These are phyloP conservation scores for Chrysolina haemoptera DNA, from an alignment of 2,888 invertebrate genomes.

Conservation along the genomic window DNA sequence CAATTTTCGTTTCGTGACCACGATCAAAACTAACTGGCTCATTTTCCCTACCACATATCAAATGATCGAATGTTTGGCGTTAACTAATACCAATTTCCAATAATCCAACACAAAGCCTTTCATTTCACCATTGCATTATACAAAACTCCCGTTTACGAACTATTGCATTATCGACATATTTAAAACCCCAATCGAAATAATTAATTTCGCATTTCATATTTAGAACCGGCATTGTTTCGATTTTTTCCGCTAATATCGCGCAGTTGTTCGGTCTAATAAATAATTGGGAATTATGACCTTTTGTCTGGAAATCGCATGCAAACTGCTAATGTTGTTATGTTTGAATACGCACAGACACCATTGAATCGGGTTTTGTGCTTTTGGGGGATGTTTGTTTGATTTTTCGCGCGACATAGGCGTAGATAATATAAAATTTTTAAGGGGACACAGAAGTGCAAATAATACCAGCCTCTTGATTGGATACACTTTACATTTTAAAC, in stretches of 20 bases:
- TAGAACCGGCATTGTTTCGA: constrained; percentile 13
- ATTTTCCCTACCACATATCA: not conserved
- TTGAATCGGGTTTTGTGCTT: constrained; percentile 28
- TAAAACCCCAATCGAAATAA: constrained; percentile 23
- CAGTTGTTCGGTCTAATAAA: constrained; percentile 39
- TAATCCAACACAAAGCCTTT: constrained; percentile 7
- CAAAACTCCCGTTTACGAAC: not conserved
- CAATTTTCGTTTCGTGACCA: not conserved
- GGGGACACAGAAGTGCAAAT: too few relatives aligned
- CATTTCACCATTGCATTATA: not conserved
- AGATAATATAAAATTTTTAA: not conserved
- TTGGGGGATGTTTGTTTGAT: constrained; percentile 19
- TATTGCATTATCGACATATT: not conserved
- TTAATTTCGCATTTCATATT: constrained; percentile 13
- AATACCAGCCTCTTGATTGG: too few relatives aligned
- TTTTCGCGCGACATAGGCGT: constrained; percentile 5
- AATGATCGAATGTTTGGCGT: constrained; percentile 4
- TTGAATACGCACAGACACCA: constrained; percentile 38
- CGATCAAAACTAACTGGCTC: not conserved
- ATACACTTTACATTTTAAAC: too few relatives aligned
- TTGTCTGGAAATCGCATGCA: constrained; percentile 39
- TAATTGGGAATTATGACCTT: constrained; percentile 45
- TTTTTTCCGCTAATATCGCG: constrained; percentile 34
- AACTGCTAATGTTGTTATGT: constrained; percentile 31
- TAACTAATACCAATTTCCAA: not conserved